Conservation (phyloP, 2,113 vertebrate genomes). For the human region GRCh38 chrX:124666001-124666500, state of each 20-base stretch:
- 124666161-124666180: slow-evolving; percentile 57
- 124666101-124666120: slow-evolving; percentile 43
- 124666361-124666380: not conserved
- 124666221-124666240: slow-evolving; percentile 31
- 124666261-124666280: not conserved
- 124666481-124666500: not conserved
- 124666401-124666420: slow-evolving; percentile 12
- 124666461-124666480: slow-evolving; percentile 29
- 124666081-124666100: slow-evolving; percentile 55
- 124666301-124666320: not conserved
- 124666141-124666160: slow-evolving; percentile 39
- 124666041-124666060: slow-evolving; percentile 25
- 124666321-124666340: not conserved
- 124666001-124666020: not conserved
- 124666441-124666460: not conserved
- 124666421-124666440: not conserved
- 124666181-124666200: slow-evolving; percentile 1
- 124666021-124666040: slow-evolving; percentile 16
- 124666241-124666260: not conserved
- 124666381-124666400: not conserved
- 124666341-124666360: not conserved
- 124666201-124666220: slow-evolving; percentile 50
- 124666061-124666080: slow-evolving; percentile 44
- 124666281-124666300: not conserved
- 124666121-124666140: not conserved